Conservation (phyloP, 2,113 vertebrate species). For the Tympanuchus pallidicinctus region DNA sequence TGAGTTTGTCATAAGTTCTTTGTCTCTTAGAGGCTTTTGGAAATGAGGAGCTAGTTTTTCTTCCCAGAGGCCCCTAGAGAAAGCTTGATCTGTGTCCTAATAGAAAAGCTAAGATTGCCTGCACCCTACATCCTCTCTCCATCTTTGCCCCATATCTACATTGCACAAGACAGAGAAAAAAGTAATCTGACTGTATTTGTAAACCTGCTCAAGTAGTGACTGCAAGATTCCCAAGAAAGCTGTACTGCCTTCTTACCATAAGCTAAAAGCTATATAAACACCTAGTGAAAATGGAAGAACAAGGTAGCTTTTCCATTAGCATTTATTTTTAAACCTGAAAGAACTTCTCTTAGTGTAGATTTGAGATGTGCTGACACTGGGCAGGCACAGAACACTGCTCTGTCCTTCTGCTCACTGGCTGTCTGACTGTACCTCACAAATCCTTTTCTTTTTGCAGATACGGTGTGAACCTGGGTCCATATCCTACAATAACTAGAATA, state of each 20-base stretch:
- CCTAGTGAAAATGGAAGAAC: neutral
- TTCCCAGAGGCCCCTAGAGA: neutral
- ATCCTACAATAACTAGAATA: constrained; percentile 87
- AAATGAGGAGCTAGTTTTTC: neutral
- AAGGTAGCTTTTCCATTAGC: neutral
- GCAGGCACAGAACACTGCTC: neutral
- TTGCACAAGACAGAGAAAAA: neutral
- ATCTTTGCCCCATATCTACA: neutral
- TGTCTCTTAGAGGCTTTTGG: neutral
- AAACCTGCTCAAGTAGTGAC: neutral
- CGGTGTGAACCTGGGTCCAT: constrained; percentile 88
- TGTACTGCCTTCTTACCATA: neutral
- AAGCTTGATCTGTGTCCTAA: neutral
- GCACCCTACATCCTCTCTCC: neutral
- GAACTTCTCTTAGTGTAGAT: neutral
- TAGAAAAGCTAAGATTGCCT: neutral
- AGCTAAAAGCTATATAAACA: neutral
- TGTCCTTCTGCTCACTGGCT: neutral
- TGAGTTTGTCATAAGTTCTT: neutral
- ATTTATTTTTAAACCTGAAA: constrained; percentile 16
- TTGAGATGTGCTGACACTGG: neutral
- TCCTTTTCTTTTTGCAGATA: constrained; percentile 79
- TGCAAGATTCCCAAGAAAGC: neutral
- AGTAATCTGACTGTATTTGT: neutral
- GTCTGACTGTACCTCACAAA: neutral